These are phyloP conservation scores for Urocolius indicus DNA, from an alignment of 2,113 vertebrate species.

Conservation along the genomic window DNA sequence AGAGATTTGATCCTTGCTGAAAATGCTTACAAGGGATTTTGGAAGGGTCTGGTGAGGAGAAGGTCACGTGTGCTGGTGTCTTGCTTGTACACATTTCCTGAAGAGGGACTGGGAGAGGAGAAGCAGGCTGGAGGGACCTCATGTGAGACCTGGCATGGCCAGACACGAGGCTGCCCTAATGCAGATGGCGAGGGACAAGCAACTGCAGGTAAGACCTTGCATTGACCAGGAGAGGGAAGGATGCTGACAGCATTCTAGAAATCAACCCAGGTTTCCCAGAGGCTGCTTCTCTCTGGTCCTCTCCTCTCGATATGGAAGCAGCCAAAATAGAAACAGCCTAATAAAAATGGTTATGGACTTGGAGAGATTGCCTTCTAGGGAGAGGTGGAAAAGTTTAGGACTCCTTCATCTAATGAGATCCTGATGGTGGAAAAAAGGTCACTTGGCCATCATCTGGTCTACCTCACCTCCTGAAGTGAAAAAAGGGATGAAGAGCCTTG, in stretches of 20 bases:
- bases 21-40: not conserved
- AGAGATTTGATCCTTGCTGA: not conserved
- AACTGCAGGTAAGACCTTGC: not conserved
- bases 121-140: not conserved
- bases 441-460: not conserved
- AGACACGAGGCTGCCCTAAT: fast-evolving
- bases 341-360: not conserved
- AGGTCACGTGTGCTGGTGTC: fast-evolving
- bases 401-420: not conserved
- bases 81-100: fast-evolving
- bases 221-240: not conserved
- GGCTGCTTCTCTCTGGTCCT: not conserved
- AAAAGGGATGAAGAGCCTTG: not conserved
- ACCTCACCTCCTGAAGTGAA: not conserved
- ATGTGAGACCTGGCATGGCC: not conserved
- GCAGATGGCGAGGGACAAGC: fast-evolving
- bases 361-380: not conserved
- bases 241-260: not conserved
- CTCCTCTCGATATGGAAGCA: not conserved
- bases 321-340: constrained; percentile 12
- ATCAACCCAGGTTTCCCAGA: not conserved
- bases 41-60: not conserved
- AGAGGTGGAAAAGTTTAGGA: not conserved
- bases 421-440: not conserved
- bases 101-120: not conserved